Evolutionary conservation across 2,113 vertebrate genomes (phyloP).

Genomic region (Oxyura jamaicensis): DNA sequence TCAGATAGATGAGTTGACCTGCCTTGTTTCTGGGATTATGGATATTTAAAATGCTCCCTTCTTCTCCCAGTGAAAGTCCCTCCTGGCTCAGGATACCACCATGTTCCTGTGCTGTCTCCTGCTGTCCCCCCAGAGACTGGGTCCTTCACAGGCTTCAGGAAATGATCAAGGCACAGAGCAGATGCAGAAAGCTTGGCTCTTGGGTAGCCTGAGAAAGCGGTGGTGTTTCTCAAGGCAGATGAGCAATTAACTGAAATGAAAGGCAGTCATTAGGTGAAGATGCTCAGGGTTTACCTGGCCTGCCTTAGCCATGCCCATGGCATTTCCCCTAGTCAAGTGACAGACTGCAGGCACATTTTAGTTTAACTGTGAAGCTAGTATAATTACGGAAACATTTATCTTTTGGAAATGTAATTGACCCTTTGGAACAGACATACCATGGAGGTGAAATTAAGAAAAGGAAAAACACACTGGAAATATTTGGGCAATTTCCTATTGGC

Average conservation of each 20-base stretch:
- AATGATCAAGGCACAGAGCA: not conserved
- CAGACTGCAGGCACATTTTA: not conserved
- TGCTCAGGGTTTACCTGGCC: not conserved
- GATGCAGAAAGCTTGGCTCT: not conserved
- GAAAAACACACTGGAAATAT: not conserved
- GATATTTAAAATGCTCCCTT: not conserved
- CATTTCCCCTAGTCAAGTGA: not conserved
- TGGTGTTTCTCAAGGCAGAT: not conserved
- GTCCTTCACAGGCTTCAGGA: not conserved
- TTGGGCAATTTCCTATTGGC: slow-evolving; percentile 29
- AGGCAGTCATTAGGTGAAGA: not conserved
- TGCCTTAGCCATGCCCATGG: not conserved
- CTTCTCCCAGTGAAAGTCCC: not conserved
- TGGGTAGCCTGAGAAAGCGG: not conserved
- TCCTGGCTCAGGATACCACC: not conserved
- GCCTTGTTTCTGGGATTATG: not conserved
- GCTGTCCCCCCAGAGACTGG: not conserved
- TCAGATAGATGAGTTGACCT: not conserved
- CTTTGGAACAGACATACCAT: not conserved
- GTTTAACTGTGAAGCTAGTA: not conserved
- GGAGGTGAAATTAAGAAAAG: not conserved
- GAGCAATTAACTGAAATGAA: not conserved
- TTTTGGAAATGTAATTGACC: not conserved
- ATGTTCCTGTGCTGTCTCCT: not conserved
- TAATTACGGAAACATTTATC: not conserved